Base-by-base conservation (phyloP, 2,888 invertebrate species). In the Gymnosoma rotundatum region DNA sequence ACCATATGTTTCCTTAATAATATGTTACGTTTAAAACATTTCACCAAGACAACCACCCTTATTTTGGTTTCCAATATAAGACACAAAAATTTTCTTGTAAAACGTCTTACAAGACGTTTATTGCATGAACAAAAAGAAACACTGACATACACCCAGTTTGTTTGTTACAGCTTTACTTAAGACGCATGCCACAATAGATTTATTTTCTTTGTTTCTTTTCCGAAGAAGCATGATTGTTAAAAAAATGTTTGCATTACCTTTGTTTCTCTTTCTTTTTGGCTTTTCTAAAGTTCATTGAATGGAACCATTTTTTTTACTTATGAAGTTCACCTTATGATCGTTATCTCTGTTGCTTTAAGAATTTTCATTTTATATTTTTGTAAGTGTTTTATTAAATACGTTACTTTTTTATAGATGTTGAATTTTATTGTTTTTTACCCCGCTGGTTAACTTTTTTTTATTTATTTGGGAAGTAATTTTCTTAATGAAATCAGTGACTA, bases 151-250 rank as follows among this genome's bases (percentile, higher is more conserved):
- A 70, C 14, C 48, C 70, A 32, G 50, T 6, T 72, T 63, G 18
- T 48, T 69, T 61, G 18, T 45, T 69, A 48, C n/a, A 64, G 25
- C 32, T 67, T 60, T 50, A 64, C 81, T 73, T 70, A 81, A 70
- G 84, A 69, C 81, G 74, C 81, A 84, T 81, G 84, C 84, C 84
- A 84, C 50, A 70, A 74, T 70, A 36, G 78, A 81, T 81, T 81
- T 80, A 16, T 6, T 67, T 61, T 18, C 32, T 58, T 38, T 63
- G 7, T 25, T 50, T 36, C 20, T 36, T 42, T 25, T 50, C 38
- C 1, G 20, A 66, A 52, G 72, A 67, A 36, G 32, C 50, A 50
- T 81, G 38, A n/a, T 76, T 67, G 32, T 66, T 20, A 42, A 21
- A 38, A 54, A 69, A 12, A 42, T 8, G 64, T 75, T 81, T 58